Evolutionary conservation across 2,113 vertebrate genomes (phyloP).

Genomic region (Uria aalge): DNA sequence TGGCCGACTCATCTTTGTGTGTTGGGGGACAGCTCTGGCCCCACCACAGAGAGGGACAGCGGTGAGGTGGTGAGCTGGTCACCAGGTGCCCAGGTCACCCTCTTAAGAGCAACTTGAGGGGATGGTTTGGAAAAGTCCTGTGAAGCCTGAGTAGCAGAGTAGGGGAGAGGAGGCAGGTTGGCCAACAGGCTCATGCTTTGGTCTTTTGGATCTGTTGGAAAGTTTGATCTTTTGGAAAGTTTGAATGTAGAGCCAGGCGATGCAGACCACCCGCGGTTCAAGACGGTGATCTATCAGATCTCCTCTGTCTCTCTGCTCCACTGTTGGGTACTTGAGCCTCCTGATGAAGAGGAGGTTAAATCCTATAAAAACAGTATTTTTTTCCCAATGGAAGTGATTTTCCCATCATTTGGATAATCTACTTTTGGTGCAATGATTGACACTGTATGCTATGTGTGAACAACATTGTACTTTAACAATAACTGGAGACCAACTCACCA

Average conservation of each 20-base stretch:
- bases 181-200: background rate
- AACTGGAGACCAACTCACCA: background rate
- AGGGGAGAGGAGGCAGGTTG: background rate
- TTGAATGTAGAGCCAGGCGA: background rate
- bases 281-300: background rate
- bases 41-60: accelerated
- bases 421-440: background rate
- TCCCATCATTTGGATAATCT: background rate
- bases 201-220: background rate
- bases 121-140: background rate
- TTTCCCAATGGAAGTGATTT: background rate
- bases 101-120: background rate
- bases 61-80: accelerated
- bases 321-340: background rate
- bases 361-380: background rate
- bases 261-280: accelerated
- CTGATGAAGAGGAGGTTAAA: background rate
- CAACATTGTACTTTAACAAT: background rate
- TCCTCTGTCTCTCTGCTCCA: background rate
- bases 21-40: background rate
- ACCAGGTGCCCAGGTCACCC: too few relatives aligned
- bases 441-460: background rate
- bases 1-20: background rate
- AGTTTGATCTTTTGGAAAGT: background rate
- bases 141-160: background rate